phyloP scores from a whole-genome alignment of 2,888 invertebrate genomes.

The Phortica magna region DNA sequence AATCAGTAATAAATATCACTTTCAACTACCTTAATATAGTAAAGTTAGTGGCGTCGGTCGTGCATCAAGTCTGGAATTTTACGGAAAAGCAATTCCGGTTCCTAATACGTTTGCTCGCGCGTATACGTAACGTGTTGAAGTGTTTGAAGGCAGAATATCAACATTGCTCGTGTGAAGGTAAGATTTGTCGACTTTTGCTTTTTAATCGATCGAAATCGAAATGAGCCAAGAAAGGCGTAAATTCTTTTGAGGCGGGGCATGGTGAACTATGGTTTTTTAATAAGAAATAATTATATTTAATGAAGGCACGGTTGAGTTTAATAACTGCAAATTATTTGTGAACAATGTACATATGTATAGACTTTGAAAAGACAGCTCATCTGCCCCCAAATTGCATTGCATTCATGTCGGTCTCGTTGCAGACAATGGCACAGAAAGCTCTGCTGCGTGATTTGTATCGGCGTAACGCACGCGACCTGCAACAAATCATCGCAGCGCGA shows the following conservation, averaged over 20 bases:
- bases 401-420: no score
- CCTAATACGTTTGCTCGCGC: not conserved
- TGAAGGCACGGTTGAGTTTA: no score
- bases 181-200: no score
- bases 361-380: no score
- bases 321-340: not conserved
- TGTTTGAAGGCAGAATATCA: not conserved
- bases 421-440: no score
- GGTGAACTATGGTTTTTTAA: not conserved
- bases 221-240: constrained; percentile 27
- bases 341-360: not conserved
- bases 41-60: not conserved
- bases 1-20: not conserved
- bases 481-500: no score
- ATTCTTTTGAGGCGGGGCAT: constrained; percentile 30
- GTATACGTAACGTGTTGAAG: no score
- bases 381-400: no score
- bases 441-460: no score
- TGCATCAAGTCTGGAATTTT: not conserved
- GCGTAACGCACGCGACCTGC: no score
- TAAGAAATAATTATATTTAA: not conserved
- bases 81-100: not conserved
- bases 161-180: no score
- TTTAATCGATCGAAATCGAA: no score
- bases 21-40: constrained; percentile 2